These are phyloP conservation scores for Silvanus unidentatus DNA, from an alignment of 2,888 invertebrate genomes.

Conservation along the genomic window DNA sequence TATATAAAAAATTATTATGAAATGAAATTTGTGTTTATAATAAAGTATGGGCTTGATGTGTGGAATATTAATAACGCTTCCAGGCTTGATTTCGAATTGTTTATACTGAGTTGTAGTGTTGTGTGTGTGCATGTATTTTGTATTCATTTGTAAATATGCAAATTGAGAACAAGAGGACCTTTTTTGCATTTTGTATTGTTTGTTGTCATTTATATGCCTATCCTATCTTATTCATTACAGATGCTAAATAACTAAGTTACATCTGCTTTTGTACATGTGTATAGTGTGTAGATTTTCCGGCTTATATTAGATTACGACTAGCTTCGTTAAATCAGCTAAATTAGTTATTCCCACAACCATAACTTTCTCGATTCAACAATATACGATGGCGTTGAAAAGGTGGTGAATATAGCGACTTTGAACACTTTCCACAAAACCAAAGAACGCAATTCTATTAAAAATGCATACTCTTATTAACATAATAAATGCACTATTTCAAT, in stretches of 20 bases:
- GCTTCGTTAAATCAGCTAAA: slow-evolving; percentile 5
- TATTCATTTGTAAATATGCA: slow-evolving; percentile 6
- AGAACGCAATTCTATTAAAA: too few species aligned
- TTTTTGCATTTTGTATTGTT: slow-evolving; percentile 1
- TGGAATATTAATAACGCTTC: not conserved
- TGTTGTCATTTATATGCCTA: slow-evolving; percentile 4
- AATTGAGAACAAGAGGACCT: not conserved
- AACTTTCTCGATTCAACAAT: not conserved
- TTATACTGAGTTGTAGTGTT: too few species aligned
- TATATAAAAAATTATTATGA: not conserved
- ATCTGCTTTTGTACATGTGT: slow-evolving; percentile 6
- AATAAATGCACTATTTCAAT: too few species aligned
- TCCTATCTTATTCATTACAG: slow-evolving; percentile 4
- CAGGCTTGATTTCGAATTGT: not conserved
- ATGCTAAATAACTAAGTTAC: slow-evolving; percentile 7
- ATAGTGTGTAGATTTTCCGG: slow-evolving; percentile 1
- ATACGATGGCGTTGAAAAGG: not conserved
- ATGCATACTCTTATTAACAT: too few species aligned
- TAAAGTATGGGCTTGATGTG: not conserved
- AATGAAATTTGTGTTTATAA: not conserved
- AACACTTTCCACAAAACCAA: too few species aligned
- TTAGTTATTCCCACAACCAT: slow-evolving; percentile 1
- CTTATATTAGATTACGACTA: slow-evolving; percentile 3
- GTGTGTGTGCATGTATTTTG: too few species aligned
- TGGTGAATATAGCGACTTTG: not conserved